Evolutionary conservation across 1,140 invertebrate genomes (phyloP), one percentile per base, ranked within the genome.

Genomic region (Musca vetustissima): DNA sequence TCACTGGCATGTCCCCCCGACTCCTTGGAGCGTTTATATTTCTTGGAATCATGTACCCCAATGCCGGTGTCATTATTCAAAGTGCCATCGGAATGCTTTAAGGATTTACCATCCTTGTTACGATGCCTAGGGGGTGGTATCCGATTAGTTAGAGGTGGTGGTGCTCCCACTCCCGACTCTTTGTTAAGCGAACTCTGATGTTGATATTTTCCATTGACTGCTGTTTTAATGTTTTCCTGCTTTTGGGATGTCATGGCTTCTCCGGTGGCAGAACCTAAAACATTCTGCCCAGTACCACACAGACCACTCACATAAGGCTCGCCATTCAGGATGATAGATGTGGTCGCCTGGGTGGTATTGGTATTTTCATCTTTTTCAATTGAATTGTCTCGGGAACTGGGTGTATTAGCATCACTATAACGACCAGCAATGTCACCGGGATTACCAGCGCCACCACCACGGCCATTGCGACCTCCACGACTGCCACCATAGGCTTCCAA

Each of bases 351-450:
- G 14, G 73, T 75, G 6, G 75, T 69, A 17, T 75, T 76, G 0
- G 73, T 73, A n/a, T 75, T 73, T 24, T 81, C 79, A 7, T 81
- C 77, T 69, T 81, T 80, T 49, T 81, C 79, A 7, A 81, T 75
- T 32, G 76, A 79, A 49, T 81, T 73, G 55, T 75, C 77, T 2
- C 73, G 71, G 0, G 69, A 73, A 28, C 70, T 73, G 55, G 67
- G 70, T 0, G 68, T 52, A 21, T 69, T 11, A 9, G 19, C 67
- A 49, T 28, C 53, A 14, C 53, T 25, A 28, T 28, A 28, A 28
- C 28, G 28, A 28, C 28, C 28, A 28, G 3, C 28, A 28, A 28
- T 28, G 28, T 8, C 28, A 48, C 14, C 11, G 1, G 36, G 13
- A 11, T 13, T 7, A 13, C 36, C 69, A 8, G 68, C 69, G 14